Evolutionary conservation across 2,113 vertebrate genomes (phyloP).

Genomic region (Motacilla alba): DNA sequence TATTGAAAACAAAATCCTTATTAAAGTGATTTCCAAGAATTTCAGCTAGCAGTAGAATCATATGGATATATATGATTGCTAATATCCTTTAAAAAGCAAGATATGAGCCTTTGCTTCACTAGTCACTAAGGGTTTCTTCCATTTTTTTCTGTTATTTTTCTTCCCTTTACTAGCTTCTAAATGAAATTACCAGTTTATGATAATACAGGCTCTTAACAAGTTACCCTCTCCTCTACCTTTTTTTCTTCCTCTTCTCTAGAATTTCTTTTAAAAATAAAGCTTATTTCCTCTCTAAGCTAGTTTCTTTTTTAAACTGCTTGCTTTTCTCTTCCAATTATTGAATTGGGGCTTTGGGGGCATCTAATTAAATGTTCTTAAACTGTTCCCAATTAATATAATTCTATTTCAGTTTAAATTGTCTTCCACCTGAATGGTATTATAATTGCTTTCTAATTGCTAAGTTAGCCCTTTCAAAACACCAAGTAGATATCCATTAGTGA

Average conservation of each 20-base stretch:
- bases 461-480: background rate
- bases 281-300: background rate
- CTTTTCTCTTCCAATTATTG: background rate
- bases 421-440: conserved; percentile 2
- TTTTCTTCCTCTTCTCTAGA: background rate
- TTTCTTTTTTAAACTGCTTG: background rate
- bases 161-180: background rate
- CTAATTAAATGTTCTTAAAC: conserved; percentile 12
- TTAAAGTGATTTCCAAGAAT: background rate
- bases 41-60: background rate
- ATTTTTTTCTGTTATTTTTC: background rate
- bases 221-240: background rate
- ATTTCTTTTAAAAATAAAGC: background rate
- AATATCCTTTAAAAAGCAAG: background rate
- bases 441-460: conserved; percentile 26
- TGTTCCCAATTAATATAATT: conserved; percentile 3
- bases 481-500: background rate
- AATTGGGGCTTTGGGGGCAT: background rate
- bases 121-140: background rate
- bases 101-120: background rate
- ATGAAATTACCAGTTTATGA: background rate
- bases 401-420: conserved; percentile 11
- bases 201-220: background rate
- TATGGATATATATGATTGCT: background rate
- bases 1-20: background rate